A percentile compares a stretch with the other conserved stretches of the same genome.
Conservation (phyloP, 2,888 invertebrate genomes). For the Meteorus colon region DNA sequence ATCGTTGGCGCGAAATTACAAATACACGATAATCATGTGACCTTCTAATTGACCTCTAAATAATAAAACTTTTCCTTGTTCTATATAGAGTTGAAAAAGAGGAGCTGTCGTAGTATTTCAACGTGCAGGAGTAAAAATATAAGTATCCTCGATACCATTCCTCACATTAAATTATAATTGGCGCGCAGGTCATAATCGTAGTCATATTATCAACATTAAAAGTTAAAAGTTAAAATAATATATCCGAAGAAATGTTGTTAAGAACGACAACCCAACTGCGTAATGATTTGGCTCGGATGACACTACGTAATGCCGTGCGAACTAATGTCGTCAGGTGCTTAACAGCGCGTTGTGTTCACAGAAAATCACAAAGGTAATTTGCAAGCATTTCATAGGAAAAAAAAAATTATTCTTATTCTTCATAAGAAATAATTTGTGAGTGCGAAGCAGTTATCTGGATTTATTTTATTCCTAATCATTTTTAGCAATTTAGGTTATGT, state of each 20-base stretch:
- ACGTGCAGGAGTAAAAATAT: constrained; percentile 18
- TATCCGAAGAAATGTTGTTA: constrained; percentile 75
- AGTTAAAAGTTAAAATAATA: constrained; percentile 19
- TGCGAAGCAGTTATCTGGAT: background rate
- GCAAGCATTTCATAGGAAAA: background rate
- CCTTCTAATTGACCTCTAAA: constrained; percentile 71
- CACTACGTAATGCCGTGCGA: constrained; percentile 78
- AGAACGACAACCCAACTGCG: constrained; percentile 81
- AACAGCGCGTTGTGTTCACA: constrained; percentile 78
- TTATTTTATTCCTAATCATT: background rate
- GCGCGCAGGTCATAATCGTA: background rate
- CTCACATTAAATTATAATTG: background rate
- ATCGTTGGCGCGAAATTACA: background rate
- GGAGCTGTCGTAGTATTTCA: constrained; percentile 34
- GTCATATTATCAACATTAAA: constrained; percentile 14
- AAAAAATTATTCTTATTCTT: constrained; percentile 43
- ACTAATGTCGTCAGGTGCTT: constrained; percentile 78
- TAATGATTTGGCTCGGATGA: constrained; percentile 80
- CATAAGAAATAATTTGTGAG: background rate
- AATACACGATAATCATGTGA: constrained; percentile 60
- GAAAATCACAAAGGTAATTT: constrained; percentile 77
- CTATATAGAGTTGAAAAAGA: background rate
- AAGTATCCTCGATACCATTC: constrained; percentile 32
- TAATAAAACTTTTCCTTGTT: constrained; percentile 18
- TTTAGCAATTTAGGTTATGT: constrained; percentile 49